These are phyloP conservation scores for Leucoraja erinaceus DNA, from an alignment of 2,113 vertebrate genomes.

Conservation along the genomic window DNA sequence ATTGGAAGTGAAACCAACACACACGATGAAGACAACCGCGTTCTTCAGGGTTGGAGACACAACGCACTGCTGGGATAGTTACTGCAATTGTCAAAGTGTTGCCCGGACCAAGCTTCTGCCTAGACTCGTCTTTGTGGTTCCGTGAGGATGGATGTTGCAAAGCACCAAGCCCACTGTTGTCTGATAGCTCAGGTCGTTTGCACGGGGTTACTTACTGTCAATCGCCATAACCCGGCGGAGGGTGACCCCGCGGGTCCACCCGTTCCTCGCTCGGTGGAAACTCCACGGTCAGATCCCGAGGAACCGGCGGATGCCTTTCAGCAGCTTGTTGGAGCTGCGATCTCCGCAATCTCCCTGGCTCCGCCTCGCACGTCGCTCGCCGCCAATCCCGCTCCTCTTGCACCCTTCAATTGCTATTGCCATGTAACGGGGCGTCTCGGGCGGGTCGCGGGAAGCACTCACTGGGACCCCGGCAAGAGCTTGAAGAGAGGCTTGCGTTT, in stretches of 20 bases:
- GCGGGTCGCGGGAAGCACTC: no score
- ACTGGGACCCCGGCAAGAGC: no score
- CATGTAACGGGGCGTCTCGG: background rate
- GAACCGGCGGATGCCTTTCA: background rate
- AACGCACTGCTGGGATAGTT: background rate
- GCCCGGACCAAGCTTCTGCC: background rate
- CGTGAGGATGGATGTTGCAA: background rate
- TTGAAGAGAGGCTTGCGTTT: no score
- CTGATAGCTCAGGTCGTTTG: no score
- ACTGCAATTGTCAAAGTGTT: slow-evolving; percentile 7
- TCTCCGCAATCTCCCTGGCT: slow-evolving; percentile 11
- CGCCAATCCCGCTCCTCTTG: background rate
- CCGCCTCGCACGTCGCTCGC: background rate
- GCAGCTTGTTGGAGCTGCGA: background rate
- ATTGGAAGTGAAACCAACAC: background rate
- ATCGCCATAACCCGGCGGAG: background rate
- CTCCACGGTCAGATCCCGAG: background rate
- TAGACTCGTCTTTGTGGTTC: background rate
- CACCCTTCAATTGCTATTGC: background rate
- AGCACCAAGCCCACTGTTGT: background rate
- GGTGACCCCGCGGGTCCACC: no score
- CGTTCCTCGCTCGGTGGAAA: background rate
- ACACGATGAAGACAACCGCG: no score
- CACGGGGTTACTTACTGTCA: slow-evolving; percentile 13
- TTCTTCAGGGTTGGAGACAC: background rate